These are phyloP conservation scores for Stenoptilia bipunctidactyla DNA, from an alignment of 2,888 invertebrate species.

Conservation along the genomic window DNA sequence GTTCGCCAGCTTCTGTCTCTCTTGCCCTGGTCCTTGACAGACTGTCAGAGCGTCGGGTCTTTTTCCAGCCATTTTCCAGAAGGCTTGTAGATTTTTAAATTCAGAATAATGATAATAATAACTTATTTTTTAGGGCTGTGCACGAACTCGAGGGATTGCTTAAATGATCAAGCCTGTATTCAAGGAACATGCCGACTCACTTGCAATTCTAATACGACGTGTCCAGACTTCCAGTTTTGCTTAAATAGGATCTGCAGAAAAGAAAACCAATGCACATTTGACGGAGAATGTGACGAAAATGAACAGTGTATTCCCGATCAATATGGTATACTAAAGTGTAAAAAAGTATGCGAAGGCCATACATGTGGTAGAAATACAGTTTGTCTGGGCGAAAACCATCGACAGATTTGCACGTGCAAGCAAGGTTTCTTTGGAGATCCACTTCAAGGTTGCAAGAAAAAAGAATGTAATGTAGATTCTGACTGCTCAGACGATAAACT, in stretches of 20 bases:
- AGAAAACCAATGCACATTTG: conserved; percentile 80
- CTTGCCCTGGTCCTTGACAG: too few species aligned
- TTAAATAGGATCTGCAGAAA: conserved; percentile 87
- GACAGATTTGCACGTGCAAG: conserved; percentile 83
- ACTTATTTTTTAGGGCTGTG: conserved; percentile 74
- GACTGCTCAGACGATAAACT: conserved; percentile 87
- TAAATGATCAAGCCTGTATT: conserved; percentile 87
- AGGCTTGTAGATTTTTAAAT: too few species aligned
- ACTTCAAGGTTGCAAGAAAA: conserved; percentile 82
- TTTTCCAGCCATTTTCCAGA: too few species aligned
- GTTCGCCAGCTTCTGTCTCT: too few species aligned
- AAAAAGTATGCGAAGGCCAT: conserved; percentile 78
- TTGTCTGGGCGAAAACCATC: conserved; percentile 80
- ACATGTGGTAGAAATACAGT: conserved; percentile 87
- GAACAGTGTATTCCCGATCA: conserved; percentile 79
- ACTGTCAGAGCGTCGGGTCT: too few species aligned
- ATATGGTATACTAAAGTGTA: conserved; percentile 82
- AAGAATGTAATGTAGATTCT: conserved; percentile 79
- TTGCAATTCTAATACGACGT: conserved; percentile 83
- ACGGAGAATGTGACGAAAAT: conserved; percentile 79
- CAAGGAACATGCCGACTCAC: conserved; percentile 88
- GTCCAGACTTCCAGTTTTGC: conserved; percentile 88
- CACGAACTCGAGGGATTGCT: conserved; percentile 85
- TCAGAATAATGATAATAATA: background rate
- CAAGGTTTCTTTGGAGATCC: conserved; percentile 86